Evolutionary conservation across 1,140 invertebrate genomes (phyloP).

Genomic region (Caenorhabditis remanei): DNA sequence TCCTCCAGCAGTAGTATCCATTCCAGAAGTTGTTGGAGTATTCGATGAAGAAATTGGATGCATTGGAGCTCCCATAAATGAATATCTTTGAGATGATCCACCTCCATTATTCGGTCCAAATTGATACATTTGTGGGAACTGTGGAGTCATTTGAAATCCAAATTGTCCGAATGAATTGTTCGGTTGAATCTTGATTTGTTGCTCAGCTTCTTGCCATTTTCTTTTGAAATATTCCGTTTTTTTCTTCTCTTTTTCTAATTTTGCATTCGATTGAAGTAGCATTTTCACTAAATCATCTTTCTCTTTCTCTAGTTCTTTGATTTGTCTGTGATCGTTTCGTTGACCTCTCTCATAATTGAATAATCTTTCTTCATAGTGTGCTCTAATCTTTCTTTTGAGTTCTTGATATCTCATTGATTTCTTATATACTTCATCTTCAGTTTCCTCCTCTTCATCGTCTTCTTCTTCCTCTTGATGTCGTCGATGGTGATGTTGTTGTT

Average conservation of each 20-base stretch:
- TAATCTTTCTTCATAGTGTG: conserved; percentile 28
- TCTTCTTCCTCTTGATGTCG: conserved; percentile 3
- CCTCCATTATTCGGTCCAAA: background rate
- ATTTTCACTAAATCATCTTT: conserved; percentile 38
- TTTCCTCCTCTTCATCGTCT: background rate
- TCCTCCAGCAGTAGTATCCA: conserved; percentile 31
- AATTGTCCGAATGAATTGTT: conserved; percentile 3
- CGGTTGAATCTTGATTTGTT: conserved; percentile 14
- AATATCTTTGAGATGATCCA: conserved; percentile 13
- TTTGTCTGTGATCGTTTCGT: conserved; percentile 36
- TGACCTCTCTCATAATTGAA: conserved; percentile 46
- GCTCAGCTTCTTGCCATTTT: conserved; percentile 21
- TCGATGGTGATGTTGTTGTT: background rate
- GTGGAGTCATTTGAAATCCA: background rate
- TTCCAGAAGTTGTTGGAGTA: conserved; percentile 30
- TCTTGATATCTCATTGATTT: conserved; percentile 26
- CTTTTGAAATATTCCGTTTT: conserved; percentile 29
- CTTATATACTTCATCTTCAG: background rate
- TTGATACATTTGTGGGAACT: conserved; percentile 16
- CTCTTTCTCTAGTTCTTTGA: conserved; percentile 31
- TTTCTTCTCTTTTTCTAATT: conserved; percentile 28
- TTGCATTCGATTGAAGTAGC: conserved; percentile 25
- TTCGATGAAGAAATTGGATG: conserved; percentile 39
- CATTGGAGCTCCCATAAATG: conserved; percentile 39
- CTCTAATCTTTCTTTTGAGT: conserved; percentile 7